A percentile compares a stretch with the other conserved stretches of the same genome.
Evolutionary conservation across 2,797 vertebrate species (phyloP).

Genomic region (Aphelocoma californica): DNA sequence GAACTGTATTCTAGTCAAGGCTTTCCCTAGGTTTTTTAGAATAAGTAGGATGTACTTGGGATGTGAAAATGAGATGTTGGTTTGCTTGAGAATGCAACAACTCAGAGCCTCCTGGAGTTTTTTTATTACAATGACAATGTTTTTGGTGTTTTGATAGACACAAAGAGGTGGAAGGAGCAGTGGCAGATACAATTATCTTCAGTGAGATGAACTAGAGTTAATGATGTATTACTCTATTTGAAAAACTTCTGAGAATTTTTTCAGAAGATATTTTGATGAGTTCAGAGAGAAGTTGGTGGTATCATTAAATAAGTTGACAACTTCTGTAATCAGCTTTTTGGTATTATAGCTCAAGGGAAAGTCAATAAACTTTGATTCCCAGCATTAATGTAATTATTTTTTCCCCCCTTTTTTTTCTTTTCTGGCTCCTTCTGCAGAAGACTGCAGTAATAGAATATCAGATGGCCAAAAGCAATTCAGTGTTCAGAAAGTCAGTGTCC

Average conservation of each 20-base stretch:
- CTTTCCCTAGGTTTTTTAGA: neutral
- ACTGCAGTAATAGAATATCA: constrained; percentile 74
- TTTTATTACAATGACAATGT: neutral
- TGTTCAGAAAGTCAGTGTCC: constrained; percentile 69
- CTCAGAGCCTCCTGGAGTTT: neutral
- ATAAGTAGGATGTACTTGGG: neutral
- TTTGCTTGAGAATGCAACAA: constrained; percentile 24
- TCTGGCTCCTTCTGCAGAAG: constrained; percentile 64
- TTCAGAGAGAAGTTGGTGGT: constrained; percentile 60
- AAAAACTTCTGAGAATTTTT: constrained; percentile 66
- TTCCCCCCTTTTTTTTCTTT: neutral
- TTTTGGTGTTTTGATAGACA: constrained; percentile 15
- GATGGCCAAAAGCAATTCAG: constrained; percentile 78
- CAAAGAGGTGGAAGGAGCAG: neutral
- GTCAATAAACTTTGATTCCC: constrained; percentile 81
- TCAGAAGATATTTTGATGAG: constrained; percentile 70
- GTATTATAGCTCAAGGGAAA: constrained; percentile 78
- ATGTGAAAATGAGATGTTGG: neutral
- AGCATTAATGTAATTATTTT: constrained; percentile 80
- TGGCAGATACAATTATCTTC: neutral
- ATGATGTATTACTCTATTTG: constrained; percentile 29
- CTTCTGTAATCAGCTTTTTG: constrained; percentile 74
- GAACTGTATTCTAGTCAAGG: neutral
- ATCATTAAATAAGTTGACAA: constrained; percentile 75
- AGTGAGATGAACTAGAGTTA: constrained; percentile 22